These are phyloP conservation scores for Dastarcus helophoroides DNA, from an alignment of 2,888 invertebrate species.

Conservation along the genomic window DNA sequence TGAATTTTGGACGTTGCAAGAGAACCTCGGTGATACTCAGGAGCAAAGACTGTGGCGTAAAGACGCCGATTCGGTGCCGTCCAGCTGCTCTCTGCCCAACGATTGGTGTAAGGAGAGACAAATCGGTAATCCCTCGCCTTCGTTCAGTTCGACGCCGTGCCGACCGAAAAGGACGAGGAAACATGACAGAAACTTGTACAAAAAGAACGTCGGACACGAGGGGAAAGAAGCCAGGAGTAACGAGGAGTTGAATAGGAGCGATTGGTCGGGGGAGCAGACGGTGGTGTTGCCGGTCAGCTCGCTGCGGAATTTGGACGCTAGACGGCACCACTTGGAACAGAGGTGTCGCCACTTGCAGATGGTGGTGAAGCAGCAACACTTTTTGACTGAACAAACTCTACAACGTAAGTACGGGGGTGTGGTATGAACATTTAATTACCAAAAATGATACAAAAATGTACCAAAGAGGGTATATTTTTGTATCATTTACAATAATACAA, in stretches of 20 bases:
- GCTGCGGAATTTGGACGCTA: slow-evolving; percentile 29
- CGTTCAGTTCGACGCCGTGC: slow-evolving; percentile 29
- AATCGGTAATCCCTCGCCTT: too few species aligned
- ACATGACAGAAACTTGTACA: slow-evolving; percentile 31
- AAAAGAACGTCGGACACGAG: slow-evolving; percentile 17
- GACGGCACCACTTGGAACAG: slow-evolving; percentile 43
- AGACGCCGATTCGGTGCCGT: slow-evolving; percentile 9
- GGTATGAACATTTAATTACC: too few species aligned
- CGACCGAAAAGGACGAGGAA: slow-evolving; percentile 33
- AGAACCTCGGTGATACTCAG: too few species aligned
- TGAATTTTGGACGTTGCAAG: slow-evolving; percentile 18
- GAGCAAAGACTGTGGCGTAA: slow-evolving; percentile 5
- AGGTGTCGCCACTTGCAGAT: slow-evolving; percentile 50
- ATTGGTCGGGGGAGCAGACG: slow-evolving; percentile 19
- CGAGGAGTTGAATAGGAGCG: too few species aligned
- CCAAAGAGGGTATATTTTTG: too few species aligned
- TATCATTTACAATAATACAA: too few species aligned
- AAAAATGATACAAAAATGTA: too few species aligned
- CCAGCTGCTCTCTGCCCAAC: slow-evolving; percentile 18
- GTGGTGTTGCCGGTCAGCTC: slow-evolving; percentile 26
- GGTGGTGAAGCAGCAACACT: slow-evolving; percentile 50
- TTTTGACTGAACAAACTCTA: slow-evolving; percentile 47
- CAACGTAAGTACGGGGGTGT: slow-evolving; percentile 53
- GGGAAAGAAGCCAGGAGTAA: slow-evolving; percentile 15
- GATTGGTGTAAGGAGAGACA: too few species aligned